Base-by-base conservation (phyloP, 2,888 invertebrate species). In the Drosophila atripex region DNA sequence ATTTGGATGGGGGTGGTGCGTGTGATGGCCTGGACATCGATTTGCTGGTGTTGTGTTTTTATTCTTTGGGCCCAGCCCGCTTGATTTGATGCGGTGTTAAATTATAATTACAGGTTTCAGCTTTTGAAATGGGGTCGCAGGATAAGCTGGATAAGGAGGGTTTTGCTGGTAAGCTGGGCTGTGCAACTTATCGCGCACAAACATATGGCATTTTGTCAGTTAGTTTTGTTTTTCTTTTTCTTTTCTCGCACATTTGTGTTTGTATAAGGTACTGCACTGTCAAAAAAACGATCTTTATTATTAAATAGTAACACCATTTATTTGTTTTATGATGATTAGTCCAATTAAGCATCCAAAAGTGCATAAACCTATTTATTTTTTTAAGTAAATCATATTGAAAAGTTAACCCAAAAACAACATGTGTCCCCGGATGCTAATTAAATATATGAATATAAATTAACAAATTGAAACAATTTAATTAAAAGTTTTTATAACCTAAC, bases 131-230 rank as follows among this genome's bases (percentile, higher is more conserved):
- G 51, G 43, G 39, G 30, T 39, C 60, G 49, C 30, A 59, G 55
- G 28, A 30, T 21, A 28, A 47, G 52, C 2, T 9, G 39, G 39
- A 41, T 35, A 25, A 12, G 23, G 12, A 16, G 4, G 39, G n/a
- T 30, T 30, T 38, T 38, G 23, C 28, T 39, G 35, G 7, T 30
- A 39, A 39, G 23, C 38, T 49, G 18, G 56, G 21, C 38, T 51
- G 14, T 28, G 32, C 58, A 35, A 76, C 76, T 83, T 83, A 83
- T 83, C 82, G 75, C 65, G 55, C 69, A 64, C 78, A 73, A 87
- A 87, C 82, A 83, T 85, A 83, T 83, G 82, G 87, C 78, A 82
- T 78, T 82, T 77, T 86, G 82, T 82, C 82, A 73, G 87, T 85
- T 55, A 54, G 76, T 71, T 75, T 66, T 70, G 51, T 53, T 58